Evolutionary conservation across 2,797 vertebrate genomes (phyloP), one percentile per base, ranked within the genome.

Genomic region (Acanthiza pusilla): DNA sequence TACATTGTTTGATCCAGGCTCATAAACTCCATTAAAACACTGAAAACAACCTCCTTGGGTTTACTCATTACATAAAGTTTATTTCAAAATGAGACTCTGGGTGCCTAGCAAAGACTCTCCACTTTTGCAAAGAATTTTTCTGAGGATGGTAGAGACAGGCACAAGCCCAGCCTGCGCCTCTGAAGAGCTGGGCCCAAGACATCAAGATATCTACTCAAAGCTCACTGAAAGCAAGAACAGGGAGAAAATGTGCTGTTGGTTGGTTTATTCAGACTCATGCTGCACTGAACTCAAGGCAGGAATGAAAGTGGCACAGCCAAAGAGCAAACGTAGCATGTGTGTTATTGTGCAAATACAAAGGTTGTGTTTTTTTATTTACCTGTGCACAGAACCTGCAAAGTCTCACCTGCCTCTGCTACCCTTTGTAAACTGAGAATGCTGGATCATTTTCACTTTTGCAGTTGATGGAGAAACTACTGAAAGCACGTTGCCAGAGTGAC

Each of bases 321-420:
- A 55, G 65, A 66, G 13, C 11, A 88, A 67, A 51, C 7, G 22
- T 0, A 48, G 10, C 26, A 27, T 9, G 2, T 0, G 7, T 1
- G 1, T 9, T 26, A 3, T 23, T 47, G 29, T n/a, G 23, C 29
- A 73, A 38, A 63, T 34, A 2, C n/a, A 58, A 54, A 57, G 48
- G 30, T 16, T 45, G 23, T 22, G 19, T 6, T 61, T 61, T 42
- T 61, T 73, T 29, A 38, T 54, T 90, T 55, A 15, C 5, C 2
- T 9, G 4, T 7, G 15, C 32, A 30, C 2, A 48, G 30, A 16
- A 17, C 18, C 66, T 58, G 66, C 29, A 87, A 66, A 87, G 47
- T 40, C 25, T 73, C 47, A 61, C 25, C 30, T 61, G 1, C 22
- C n/a, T 48, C 47, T 74, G 34, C 40, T 50, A 68, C 34, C 10